phyloP scores from a whole-genome alignment of 2,797 vertebrate genomes.

The Pangasius larnaudii region DNA sequence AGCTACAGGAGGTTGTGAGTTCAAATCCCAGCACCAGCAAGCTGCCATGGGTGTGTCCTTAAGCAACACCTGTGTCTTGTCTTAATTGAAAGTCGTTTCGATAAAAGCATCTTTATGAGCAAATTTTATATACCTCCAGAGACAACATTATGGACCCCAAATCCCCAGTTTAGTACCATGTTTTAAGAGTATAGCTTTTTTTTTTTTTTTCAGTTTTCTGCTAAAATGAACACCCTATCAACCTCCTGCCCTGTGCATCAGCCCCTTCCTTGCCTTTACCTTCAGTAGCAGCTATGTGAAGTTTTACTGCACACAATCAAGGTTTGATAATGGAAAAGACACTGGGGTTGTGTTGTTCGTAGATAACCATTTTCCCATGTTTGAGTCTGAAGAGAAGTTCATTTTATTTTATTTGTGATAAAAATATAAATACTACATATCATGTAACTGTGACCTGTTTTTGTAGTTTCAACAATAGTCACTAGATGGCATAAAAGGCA shows the following conservation, averaged over 20 bases:
- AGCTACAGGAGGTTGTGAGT: background rate
- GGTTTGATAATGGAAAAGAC: background rate
- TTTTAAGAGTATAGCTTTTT: background rate
- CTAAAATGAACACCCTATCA: background rate
- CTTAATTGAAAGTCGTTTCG: background rate
- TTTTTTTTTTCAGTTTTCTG: background rate
- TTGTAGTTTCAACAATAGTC: constrained; percentile 37
- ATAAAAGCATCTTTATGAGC: background rate
- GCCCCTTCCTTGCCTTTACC: background rate
- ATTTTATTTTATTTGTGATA: constrained; percentile 20
- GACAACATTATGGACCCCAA: background rate
- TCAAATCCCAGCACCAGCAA: background rate
- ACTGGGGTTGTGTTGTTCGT: background rate
- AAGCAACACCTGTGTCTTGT: background rate
- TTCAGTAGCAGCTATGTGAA: background rate
- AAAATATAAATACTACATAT: constrained; percentile 32
- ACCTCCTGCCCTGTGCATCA: background rate
- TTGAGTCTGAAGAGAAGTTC: background rate
- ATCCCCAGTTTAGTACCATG: background rate
- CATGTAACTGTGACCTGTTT: constrained; percentile 9
- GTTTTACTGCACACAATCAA: constrained; percentile 17
- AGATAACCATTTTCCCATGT: background rate
- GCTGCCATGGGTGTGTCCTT: background rate
- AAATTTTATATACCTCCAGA: background rate
- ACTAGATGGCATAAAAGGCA: constrained; percentile 54